phyloP scores from a whole-genome alignment of 2,797 vertebrate genomes.

The Neopelma chrysocephalum region DNA sequence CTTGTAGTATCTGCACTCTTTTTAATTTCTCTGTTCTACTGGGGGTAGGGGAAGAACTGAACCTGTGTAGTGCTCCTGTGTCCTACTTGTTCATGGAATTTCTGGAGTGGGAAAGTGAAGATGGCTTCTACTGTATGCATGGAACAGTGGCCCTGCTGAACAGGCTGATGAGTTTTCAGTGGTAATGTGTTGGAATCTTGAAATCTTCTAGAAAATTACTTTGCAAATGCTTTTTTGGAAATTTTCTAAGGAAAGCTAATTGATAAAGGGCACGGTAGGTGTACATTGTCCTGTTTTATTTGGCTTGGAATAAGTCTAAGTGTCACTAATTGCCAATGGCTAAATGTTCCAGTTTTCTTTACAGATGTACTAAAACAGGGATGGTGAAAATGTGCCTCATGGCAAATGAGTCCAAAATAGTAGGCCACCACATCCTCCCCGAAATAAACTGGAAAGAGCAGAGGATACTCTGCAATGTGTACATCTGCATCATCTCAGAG shows the following conservation, averaged over 20 bases:
- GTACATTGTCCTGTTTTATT: not conserved
- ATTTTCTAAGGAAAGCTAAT: not conserved
- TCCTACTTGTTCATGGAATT: not conserved
- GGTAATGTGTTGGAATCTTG: not conserved
- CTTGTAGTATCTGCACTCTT: not conserved
- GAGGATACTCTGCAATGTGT: not conserved
- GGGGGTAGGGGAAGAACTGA: accelerated
- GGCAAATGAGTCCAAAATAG: not conserved
- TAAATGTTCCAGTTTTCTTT: not conserved
- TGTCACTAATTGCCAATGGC: not conserved
- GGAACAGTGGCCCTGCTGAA: not conserved
- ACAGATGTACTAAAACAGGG: not conserved
- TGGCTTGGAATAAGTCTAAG: slow-evolving; percentile 6
- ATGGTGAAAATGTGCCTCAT: not conserved
- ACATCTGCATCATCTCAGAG: not conserved
- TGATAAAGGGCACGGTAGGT: not conserved
- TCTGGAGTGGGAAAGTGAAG: not conserved
- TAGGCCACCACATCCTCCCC: not conserved
- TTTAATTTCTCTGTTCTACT: not conserved
- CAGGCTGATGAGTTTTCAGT: not conserved
- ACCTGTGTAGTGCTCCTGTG: not conserved
- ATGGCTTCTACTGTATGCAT: accelerated
- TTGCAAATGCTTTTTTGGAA: not conserved
- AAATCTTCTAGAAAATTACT: not conserved
- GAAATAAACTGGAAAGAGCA: not conserved